Base-by-base conservation (phyloP, 2,797 vertebrate genomes). In the Smutsia gigantea region DNA sequence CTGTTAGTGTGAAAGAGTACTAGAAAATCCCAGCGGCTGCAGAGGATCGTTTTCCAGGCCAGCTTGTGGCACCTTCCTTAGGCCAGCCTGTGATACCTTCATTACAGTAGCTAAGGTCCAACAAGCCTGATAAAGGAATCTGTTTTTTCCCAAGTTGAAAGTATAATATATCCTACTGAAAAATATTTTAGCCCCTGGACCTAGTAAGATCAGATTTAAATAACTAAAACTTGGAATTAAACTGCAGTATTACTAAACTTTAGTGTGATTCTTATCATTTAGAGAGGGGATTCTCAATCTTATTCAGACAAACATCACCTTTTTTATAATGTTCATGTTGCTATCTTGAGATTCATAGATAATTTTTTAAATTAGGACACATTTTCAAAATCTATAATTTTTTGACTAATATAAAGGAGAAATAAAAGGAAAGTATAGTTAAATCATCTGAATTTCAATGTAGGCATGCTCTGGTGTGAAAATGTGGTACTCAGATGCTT, bases 181-280 rank as follows among this genome's bases (percentile, higher is more conserved):
- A 84, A 86, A 63, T 27, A 37, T 66, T 74, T 72, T 78, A 25
- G 46, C 14, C 15, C 61, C 51, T 34, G 37, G 77, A 37, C 37
- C 49, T 93, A 66, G 63, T 53, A 90, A 90, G 81, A 81, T 59
- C 64, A 55, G 57, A 66, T 72, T 84, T 84, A 53, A 93, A 34
- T 72, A 72, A 85, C 53, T 75, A 55, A 64, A 85, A 71, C 39
- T 78, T 88, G 78, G 39, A 17, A 18, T 53, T 86, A 72, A 37
- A 74, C 15, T 49, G 59, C 31, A 81, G 29, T 37, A 59, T 85
- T 39, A 71, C n/a, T 75, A 39, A 94, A 59, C 53, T 37, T 59
- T 2, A n/a, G 34, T 94, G 55, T 71, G 7, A 39, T 9, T 39
- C 17, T 51, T n/a, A 51, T 83, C 37, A 81, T 55, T 10, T 27